phyloP scores from a whole-genome alignment of 1,140 invertebrate species.

The Oryctes rhinoceros region DNA sequence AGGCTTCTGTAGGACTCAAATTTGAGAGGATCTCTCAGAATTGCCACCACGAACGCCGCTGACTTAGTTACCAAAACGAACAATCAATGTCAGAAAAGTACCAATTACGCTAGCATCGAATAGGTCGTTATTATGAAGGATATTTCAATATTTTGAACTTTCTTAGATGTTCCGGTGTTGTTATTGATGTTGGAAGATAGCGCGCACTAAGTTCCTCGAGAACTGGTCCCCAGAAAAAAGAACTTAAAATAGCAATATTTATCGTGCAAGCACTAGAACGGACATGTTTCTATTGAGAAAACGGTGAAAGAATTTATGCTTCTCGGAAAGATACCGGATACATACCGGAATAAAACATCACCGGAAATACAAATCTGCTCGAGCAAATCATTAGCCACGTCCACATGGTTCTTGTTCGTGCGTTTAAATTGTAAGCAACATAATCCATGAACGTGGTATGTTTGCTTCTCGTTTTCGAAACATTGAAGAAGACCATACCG shows the following conservation, averaged over 20 bases:
- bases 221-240: not conserved
- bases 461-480: not conserved
- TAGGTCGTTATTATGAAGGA: not conserved
- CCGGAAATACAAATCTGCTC: not conserved
- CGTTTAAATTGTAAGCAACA: not conserved
- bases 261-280: not conserved
- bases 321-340: no score
- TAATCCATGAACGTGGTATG: not conserved
- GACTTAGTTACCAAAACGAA: not conserved
- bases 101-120: not conserved
- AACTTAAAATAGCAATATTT: not conserved
- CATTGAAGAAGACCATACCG: not conserved
- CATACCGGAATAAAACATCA: not conserved
- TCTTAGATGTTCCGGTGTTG: not conserved
- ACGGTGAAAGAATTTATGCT: not conserved
- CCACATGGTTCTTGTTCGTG: not conserved
- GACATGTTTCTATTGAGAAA: not conserved
- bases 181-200: not conserved
- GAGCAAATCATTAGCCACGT: not conserved
- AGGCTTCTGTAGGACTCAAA: no score
- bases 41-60: not conserved
- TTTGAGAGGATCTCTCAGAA: no score
- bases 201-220: not conserved
- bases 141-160: not conserved
- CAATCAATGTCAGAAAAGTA: not conserved